A percentile compares a stretch with the other conserved stretches of the same genome.
Evolutionary conservation across 2,888 invertebrate genomes (phyloP).

Genomic region (Timema podura): DNA sequence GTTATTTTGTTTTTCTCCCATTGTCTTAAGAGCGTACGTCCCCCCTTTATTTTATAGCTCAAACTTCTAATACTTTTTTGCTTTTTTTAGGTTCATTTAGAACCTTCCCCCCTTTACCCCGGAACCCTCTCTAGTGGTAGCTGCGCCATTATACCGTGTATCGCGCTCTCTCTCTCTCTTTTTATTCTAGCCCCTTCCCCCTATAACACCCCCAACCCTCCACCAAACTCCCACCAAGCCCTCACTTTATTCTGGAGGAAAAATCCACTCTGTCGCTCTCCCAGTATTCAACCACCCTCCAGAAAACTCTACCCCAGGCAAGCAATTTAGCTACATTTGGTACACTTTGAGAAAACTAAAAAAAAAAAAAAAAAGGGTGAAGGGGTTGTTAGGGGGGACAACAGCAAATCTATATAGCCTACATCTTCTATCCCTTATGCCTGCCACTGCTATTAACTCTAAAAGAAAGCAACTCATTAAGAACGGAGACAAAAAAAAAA

Average conservation of each 20-base stretch:
- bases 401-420: background rate
- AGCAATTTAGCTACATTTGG: conserved; percentile 30
- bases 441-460: conserved; percentile 27
- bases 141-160: too few relatives aligned
- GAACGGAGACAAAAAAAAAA: too few relatives aligned
- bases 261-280: conserved; percentile 26
- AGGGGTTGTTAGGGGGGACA: too few relatives aligned
- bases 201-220: background rate
- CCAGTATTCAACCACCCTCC: background rate
- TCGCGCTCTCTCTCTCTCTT: background rate
- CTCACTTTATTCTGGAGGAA: conserved; percentile 25
- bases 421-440: background rate
- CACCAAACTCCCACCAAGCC: background rate
- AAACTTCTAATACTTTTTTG: too few relatives aligned
- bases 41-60: conserved; percentile 11
- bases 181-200: background rate
- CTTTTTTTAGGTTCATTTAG: conserved; percentile 12
- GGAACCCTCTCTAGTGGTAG: too few relatives aligned
- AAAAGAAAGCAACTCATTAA: conserved; percentile 32
- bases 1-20: conserved; percentile 12
- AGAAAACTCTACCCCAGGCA: conserved; percentile 18
- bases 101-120: background rate
- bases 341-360: conserved; percentile 23
- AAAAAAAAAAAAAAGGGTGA: too few relatives aligned
- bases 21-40: conserved; percentile 4